A percentile compares a stretch with the other conserved stretches of the same genome.
Evolutionary conservation across 2,113 vertebrate genomes (phyloP).

Genomic region (Lethenteron reissneri): DNA sequence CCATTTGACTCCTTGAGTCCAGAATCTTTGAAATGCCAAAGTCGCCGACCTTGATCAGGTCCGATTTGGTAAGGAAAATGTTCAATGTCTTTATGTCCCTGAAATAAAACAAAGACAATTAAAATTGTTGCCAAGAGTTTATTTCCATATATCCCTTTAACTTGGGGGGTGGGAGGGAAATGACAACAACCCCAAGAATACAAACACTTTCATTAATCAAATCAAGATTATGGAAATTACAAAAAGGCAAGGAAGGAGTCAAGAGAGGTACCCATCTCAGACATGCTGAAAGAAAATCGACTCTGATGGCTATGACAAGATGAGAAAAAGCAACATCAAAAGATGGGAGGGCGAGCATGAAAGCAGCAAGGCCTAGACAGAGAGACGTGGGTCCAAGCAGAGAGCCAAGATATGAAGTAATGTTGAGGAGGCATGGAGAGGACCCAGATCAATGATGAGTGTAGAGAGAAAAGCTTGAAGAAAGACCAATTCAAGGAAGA

Average conservation of each 20-base stretch:
- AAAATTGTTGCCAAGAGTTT: neutral
- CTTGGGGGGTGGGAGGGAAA: no score
- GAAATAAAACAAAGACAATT: conserved; percentile 10
- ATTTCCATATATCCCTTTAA: no score
- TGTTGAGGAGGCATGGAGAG: neutral
- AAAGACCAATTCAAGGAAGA: no score
- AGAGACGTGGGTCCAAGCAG: neutral
- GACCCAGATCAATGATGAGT: neutral
- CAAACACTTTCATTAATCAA: no score
- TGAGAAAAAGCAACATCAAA: neutral
- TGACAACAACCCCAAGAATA: no score
- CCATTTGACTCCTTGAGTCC: conserved; percentile 80
- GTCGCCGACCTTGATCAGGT: conserved; percentile 89
- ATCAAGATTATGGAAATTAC: no score
- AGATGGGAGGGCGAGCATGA: neutral
- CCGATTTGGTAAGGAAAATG: conserved; percentile 95
- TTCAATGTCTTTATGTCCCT: conserved; percentile 98
- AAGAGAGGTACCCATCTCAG: no score
- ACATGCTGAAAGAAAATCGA: no score
- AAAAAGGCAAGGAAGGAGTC: no score
- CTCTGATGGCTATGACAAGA: neutral
- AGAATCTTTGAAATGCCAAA: conserved; percentile 90
- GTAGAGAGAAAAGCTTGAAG: no score
- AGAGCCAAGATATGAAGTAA: neutral
- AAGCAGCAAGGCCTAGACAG: neutral